Base-by-base conservation (phyloP, 2,113 vertebrate species). In the Enhydra lutris region DNA sequence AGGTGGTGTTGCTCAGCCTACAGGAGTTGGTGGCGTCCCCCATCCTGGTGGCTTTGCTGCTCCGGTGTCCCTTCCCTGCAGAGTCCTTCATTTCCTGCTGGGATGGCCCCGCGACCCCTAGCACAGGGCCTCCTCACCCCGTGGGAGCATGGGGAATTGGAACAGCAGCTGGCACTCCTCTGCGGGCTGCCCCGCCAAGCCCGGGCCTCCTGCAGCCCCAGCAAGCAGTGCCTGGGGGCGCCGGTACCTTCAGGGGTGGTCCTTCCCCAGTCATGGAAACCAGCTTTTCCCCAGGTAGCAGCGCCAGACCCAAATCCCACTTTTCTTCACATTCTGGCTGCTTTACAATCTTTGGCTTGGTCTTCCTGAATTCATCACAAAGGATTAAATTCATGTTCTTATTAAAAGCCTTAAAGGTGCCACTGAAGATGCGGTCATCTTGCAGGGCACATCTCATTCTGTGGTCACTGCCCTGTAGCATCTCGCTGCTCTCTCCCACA, bases 31-130 rank as follows among this genome's bases (percentile, higher is more conserved):
- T 42, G 39, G 71, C 1, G 0, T 99, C 29, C 99, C 99, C 17
- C 99, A 98, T 4, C 99, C 99, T 0, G 99, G 99, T 0, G 99
- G 99, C 17, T 99, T 99, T 0, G 99, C 99, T 0, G 99, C 99
- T 0, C 99, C 99, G 36, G 99, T 99, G 26, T 99, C 99, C 83
- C 99, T 98, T 52, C 98, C 99, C 98, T 99, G 99, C 34, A n/a
- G 63, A 42, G 73, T 76, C 73, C 24, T 29, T 76, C 39, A 17
- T 76, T 76, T 45, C 24, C 6, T 76, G 24, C 45, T 4, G 73
- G 13, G 73, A 9, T 29, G 71, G 39, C 39, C 73, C 73, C 12
- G 12, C 23, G 26, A 4, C 39, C 39, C 73, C 24, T 45, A 3
- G 1, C 23, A 45, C 39, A 4, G 24, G 6, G 13, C 13, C 39